phyloP scores from a whole-genome alignment of 2,888 invertebrate species.

The Pseudoips prasinana region DNA sequence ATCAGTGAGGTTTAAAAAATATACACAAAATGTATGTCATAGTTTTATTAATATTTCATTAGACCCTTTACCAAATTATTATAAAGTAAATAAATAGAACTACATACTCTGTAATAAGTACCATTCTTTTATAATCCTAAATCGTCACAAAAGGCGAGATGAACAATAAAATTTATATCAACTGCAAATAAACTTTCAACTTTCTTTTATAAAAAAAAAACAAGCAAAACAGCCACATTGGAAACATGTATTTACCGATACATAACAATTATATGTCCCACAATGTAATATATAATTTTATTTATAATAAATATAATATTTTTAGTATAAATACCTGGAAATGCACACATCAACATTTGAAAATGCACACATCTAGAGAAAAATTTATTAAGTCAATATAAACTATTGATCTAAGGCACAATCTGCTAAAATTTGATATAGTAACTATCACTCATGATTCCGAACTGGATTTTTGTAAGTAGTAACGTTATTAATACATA shows the following conservation, averaged over 20 bases:
- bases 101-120: constrained; percentile 78
- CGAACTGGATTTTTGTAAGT: constrained; percentile 64
- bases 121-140: constrained; percentile 64
- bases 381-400: constrained; percentile 35
- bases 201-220: constrained; percentile 60
- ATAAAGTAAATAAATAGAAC: constrained; percentile 80
- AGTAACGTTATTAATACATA: constrained; percentile 58
- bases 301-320: too few relatives aligned
- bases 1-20: too few relatives aligned
- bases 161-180: constrained; percentile 50
- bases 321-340: constrained; percentile 21
- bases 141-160: constrained; percentile 54
- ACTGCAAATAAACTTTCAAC: constrained; percentile 73
- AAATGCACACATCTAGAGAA: constrained; percentile 56
- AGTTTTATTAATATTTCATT: constrained; percentile 79
- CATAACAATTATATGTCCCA: constrained; percentile 36
- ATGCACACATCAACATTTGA: constrained; percentile 62
- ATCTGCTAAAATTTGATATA: constrained; percentile 70
- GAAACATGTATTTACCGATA: constrained; percentile 50
- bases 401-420: constrained; percentile 78
- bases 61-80: constrained; percentile 82
- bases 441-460: constrained; percentile 64
- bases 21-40: constrained; percentile 52
- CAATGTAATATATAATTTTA: constrained; percentile 22
- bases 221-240: constrained; percentile 75